phyloP scores from a whole-genome alignment of 2,113 vertebrate species.

The Tachycineta bicolor region DNA sequence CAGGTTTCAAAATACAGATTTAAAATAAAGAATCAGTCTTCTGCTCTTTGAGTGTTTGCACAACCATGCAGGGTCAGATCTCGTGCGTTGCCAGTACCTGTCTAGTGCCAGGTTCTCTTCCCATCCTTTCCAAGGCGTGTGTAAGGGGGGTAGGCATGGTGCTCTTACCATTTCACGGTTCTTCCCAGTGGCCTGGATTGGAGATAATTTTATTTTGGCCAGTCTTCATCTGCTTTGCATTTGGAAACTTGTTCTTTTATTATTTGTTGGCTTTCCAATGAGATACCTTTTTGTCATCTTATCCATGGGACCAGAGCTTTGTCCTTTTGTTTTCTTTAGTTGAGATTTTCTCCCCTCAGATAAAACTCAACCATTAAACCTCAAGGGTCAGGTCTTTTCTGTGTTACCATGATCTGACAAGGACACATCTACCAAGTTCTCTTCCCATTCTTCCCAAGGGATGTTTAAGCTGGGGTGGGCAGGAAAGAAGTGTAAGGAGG shows the following conservation, averaged over 20 bases:
- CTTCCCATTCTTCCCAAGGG: neutral
- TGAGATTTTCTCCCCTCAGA: neutral
- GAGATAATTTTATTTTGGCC: neutral
- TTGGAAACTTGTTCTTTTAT: neutral
- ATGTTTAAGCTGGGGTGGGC: neutral
- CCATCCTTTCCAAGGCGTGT: fast-evolving
- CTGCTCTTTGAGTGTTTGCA: neutral
- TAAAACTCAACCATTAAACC: neutral
- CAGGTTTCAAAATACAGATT: neutral
- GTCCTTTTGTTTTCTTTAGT: neutral
- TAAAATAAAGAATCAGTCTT: neutral
- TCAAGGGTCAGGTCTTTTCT: neutral
- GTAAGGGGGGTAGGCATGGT: neutral
- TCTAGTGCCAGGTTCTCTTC: neutral
- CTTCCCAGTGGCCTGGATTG: neutral
- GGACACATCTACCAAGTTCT: neutral
- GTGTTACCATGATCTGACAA: neutral
- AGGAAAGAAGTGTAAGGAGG: neutral
- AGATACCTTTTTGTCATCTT: neutral
- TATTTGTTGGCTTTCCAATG: neutral
- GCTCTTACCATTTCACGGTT: neutral
- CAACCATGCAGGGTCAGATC: neutral
- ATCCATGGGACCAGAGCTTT: neutral
- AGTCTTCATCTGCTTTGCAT: neutral
- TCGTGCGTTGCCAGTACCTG: neutral